Evolutionary conservation across 2,888 invertebrate species (phyloP).

Genomic region (Apamea anceps): DNA sequence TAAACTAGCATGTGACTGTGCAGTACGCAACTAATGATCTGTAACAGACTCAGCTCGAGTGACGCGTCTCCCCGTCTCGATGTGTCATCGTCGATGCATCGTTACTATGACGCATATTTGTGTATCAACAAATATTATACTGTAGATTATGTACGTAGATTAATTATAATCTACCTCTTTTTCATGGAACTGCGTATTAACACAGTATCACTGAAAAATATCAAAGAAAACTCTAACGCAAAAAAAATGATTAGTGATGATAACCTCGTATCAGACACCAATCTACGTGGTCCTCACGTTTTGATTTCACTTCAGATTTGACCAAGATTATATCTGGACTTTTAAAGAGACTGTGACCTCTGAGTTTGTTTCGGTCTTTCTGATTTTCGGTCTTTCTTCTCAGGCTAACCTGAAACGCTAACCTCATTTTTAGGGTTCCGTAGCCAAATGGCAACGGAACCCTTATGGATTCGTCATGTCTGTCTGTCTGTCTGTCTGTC

Average conservation of each 20-base stretch:
- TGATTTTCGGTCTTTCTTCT: too few species aligned
- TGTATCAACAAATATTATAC: background rate
- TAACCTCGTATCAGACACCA: too few species aligned
- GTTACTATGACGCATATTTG: slow-evolving; percentile 32
- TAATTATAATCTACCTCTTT: background rate
- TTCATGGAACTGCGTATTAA: too few species aligned
- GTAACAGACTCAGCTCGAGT: slow-evolving; percentile 16
- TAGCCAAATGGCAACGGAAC: too few species aligned
- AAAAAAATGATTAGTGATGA: background rate
- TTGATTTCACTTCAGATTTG: too few species aligned
- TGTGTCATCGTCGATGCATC: slow-evolving; percentile 51
- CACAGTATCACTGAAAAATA: background rate
- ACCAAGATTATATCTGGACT: too few species aligned
- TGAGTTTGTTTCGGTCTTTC: too few species aligned
- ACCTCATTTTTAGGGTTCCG: too few species aligned
- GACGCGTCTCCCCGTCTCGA: slow-evolving; percentile 34
- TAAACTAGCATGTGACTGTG: background rate
- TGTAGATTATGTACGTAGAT: background rate
- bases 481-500: too few species aligned
- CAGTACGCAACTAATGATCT: slow-evolving; percentile 37
- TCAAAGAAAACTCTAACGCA: background rate
- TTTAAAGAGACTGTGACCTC: too few species aligned
- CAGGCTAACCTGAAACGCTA: too few species aligned
- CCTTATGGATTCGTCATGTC: too few species aligned
- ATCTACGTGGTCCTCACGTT: background rate